phyloP scores from a whole-genome alignment of 2,113 vertebrate genomes.

The Acrocephalus kingi region DNA sequence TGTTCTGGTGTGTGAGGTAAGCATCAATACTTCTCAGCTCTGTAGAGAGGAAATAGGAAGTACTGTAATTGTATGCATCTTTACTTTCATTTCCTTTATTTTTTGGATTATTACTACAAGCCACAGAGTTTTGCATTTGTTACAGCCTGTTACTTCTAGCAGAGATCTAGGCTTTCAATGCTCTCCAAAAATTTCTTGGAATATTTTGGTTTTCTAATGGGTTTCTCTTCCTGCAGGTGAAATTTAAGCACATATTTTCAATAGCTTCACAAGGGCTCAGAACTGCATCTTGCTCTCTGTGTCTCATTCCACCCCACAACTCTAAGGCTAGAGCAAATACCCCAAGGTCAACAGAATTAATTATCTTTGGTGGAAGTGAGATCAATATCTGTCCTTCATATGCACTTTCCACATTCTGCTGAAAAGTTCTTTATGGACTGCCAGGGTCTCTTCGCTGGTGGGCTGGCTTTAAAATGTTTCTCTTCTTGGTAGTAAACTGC shows the following conservation, averaged over 20 bases:
- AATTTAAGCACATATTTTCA: neutral
- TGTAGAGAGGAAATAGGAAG: constrained; percentile 22
- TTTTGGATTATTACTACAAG: neutral
- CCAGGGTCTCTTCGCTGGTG: constrained; percentile 30
- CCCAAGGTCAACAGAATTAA: neutral
- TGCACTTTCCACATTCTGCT: neutral
- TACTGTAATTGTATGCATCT: neutral
- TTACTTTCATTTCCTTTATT: constrained; percentile 20
- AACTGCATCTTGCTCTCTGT: neutral
- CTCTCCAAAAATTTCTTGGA: neutral
- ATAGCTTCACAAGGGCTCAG: neutral
- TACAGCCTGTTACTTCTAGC: neutral
- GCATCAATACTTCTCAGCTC: neutral
- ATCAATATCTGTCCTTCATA: neutral
- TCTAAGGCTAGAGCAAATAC: neutral
- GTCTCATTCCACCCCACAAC: neutral
- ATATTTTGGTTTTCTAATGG: neutral
- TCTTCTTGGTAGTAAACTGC: constrained; percentile 42
- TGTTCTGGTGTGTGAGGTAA: constrained; percentile 28
- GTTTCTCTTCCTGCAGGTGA: neutral
- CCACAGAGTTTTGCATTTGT: neutral
- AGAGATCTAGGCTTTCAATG: neutral
- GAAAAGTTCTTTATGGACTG: constrained; percentile 31
- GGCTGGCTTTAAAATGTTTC: constrained; percentile 33
- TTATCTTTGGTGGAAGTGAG: neutral